A percentile compares a stretch with the other conserved stretches of the same genome.
Evolutionary conservation across 1,140 invertebrate species (phyloP).

Genomic region (Polypedilum pembai): DNA sequence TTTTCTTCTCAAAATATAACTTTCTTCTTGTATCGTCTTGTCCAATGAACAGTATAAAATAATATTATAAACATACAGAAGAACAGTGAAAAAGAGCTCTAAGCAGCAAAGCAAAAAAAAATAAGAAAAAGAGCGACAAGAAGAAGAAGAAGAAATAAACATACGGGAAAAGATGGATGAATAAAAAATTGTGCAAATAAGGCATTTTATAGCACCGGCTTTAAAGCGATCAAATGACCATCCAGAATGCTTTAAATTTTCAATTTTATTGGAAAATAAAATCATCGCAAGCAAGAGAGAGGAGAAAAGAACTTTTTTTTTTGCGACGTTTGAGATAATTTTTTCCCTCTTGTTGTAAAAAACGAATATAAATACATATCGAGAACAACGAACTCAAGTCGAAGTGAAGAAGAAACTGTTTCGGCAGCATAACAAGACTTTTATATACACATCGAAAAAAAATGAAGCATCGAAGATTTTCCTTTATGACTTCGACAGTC

Average conservation of each 20-base stretch:
- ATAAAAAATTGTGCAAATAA: slow-evolving; percentile 28
- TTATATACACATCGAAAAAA: background rate
- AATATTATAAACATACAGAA: background rate
- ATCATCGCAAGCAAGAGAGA: slow-evolving; percentile 10
- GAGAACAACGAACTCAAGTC: background rate
- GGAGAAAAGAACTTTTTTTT: background rate
- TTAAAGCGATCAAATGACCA: slow-evolving; percentile 23
- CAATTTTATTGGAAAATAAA: slow-evolving; percentile 26
- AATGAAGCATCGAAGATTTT: slow-evolving; percentile 5
- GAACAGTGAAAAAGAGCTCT: background rate
- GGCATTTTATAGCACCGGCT: slow-evolving; percentile 23
- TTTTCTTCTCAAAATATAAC: background rate
- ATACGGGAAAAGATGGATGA: slow-evolving; percentile 27
- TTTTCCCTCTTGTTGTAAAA: slow-evolving; percentile 1
- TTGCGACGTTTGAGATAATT: slow-evolving; percentile 11
- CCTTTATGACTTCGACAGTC: slow-evolving; percentile 1
- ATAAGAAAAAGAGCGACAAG: background rate
- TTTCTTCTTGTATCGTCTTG: background rate
- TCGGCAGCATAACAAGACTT: background rate
- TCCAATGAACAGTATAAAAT: slow-evolving; percentile 18
- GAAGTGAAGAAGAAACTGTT: background rate
- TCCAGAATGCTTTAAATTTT: slow-evolving; percentile 25
- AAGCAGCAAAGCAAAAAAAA: background rate
- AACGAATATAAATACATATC: background rate
- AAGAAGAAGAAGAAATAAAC: background rate